Base-by-base conservation (phyloP, 2,888 invertebrate genomes). In the Herminia tarsipennalis region DNA sequence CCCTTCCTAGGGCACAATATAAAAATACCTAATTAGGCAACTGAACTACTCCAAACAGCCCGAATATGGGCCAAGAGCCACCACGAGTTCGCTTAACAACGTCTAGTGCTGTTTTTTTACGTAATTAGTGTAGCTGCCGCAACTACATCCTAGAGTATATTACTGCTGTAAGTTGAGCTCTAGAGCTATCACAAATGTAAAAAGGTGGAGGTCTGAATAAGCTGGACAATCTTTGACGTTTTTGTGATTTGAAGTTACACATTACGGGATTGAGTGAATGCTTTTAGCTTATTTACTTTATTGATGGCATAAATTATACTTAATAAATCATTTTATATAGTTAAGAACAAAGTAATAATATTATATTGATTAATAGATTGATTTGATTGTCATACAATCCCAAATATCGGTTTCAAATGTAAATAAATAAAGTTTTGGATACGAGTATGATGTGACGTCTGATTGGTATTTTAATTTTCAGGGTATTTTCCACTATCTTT, bases 31-130 rank as follows among this genome's bases (percentile, higher is more conserved):
- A 61, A 61, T 61, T 61, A 61, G 41, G 43, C 29, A 57, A 52
- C 39, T 25, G 40, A 42, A 53, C 41, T 47, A 27, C 45, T 39
- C 41, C 57, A 35, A 41, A 38, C 42, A 38, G 43, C 43, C 47
- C 38, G 55, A 65, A 78, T 69, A 46, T 74, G 56, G 76, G 78
- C 74, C 79, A 76, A 76, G 75, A 70, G 52, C 67, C 58, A 66
- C 59, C 64, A 68, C 49, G 62, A 67, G 53, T 62, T 60, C 56
- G 62, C 67, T 74, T 76, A 66, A 73, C 66, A 66, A 67, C 64
- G 66, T 70, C 79, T 73, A 81, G 76, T 79, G 81, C 79, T 83
- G 81, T 81, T 83, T 84, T 84, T 84, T 81, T 81, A 86, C 78
- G 73, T 86, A 87, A 87, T 88, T 88, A 87, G 81, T 81, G 83